Evolutionary conservation across 2,113 vertebrate genomes (phyloP).

Genomic region (Chaetorhynchus papuensis): DNA sequence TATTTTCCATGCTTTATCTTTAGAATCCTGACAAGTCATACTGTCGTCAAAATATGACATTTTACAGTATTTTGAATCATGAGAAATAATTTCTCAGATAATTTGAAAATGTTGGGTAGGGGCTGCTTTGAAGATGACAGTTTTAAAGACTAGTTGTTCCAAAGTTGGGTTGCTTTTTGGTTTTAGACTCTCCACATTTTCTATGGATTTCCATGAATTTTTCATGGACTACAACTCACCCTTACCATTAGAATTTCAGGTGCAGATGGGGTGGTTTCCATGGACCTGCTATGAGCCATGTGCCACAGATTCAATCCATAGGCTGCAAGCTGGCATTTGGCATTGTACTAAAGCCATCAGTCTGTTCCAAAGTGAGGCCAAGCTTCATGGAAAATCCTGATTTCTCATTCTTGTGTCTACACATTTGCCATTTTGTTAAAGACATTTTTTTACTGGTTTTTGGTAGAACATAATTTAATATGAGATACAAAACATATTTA

Average conservation of each 20-base stretch:
- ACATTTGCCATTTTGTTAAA: background rate
- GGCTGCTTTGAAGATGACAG: background rate
- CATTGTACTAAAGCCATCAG: background rate
- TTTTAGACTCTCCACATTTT: background rate
- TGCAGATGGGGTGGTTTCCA: background rate
- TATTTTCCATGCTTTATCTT: background rate
- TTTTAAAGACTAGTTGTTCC: background rate
- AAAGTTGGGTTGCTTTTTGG: background rate
- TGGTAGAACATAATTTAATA: background rate
- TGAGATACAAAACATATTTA: background rate
- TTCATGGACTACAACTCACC: background rate
- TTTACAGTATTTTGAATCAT: background rate
- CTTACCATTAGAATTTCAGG: background rate
- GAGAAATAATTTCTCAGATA: background rate
- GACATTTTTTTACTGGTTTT: background rate
- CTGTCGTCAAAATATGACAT: background rate
- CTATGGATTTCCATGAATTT: background rate
- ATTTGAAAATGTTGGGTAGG: background rate
- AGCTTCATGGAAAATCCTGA: background rate
- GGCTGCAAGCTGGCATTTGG: background rate
- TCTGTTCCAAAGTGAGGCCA: background rate
- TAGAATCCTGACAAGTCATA: background rate
- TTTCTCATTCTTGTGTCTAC: background rate
- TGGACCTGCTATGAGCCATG: background rate
- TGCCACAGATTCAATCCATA: background rate